Percentiles rank a stretch among this genome's conserved stretches.
These are phyloP conservation scores for Lithobates sylvaticus DNA, from an alignment of 2,797 vertebrate genomes.

Conservation along the genomic window DNA sequence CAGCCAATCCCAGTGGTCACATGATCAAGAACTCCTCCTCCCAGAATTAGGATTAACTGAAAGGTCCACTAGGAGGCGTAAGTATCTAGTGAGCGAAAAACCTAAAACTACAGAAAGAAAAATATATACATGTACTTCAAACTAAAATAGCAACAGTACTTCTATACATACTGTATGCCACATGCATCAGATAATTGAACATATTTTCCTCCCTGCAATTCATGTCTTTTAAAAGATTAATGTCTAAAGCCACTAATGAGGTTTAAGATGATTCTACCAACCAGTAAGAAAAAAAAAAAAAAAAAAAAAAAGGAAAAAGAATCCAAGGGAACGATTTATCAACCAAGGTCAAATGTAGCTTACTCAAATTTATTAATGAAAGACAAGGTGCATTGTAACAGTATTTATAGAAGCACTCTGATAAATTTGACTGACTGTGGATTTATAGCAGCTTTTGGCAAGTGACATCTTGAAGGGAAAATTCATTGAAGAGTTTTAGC, in stretches of 20 bases:
- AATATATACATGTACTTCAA: too few relatives aligned
- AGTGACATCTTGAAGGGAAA: conserved; percentile 52
- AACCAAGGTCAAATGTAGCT: conserved; percentile 40
- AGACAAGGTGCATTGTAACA: conserved; percentile 59
- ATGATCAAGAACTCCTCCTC: too few relatives aligned
- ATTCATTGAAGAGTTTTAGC: conserved; percentile 50
- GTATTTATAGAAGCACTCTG: conserved; percentile 50
- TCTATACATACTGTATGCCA: not conserved
- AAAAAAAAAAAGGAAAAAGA: conserved; percentile 19
- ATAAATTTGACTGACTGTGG: conserved; percentile 51
- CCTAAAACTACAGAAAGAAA: too few relatives aligned
- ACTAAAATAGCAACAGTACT: not conserved
- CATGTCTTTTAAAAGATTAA: conserved; percentile 48
- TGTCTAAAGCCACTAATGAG: conserved; percentile 33
- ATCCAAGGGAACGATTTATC: not conserved
- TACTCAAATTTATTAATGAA: conserved; percentile 55
- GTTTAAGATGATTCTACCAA: conserved; percentile 8
- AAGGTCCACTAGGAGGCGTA: too few relatives aligned
- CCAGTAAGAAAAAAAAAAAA: conserved; percentile 12
- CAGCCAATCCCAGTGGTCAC: too few relatives aligned
- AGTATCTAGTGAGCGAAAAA: too few relatives aligned
- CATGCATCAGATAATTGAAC: conserved; percentile 25
- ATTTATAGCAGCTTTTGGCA: conserved; percentile 56
- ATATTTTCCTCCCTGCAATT: conserved; percentile 29
- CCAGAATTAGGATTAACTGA: too few relatives aligned